Conservation (phyloP, 2,888 invertebrate genomes). For the Anagyrus pseudococci region DNA sequence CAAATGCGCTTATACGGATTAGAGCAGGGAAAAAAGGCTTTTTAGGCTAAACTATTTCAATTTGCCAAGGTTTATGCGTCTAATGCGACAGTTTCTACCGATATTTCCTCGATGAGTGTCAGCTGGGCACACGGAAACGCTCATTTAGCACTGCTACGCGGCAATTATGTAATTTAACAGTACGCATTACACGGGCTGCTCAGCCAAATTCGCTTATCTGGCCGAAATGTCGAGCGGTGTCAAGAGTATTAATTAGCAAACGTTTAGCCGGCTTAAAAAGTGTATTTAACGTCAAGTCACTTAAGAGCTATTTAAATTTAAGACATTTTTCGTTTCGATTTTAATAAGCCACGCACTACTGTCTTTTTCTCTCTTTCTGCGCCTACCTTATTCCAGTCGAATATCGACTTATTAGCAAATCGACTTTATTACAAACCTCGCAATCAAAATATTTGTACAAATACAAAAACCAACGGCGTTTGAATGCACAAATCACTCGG, state of each 20-base stretch:
- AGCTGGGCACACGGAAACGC: slow-evolving; percentile 7
- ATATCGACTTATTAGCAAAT: too few species aligned
- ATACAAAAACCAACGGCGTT: too few species aligned
- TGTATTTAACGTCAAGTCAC: not conserved
- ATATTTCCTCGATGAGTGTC: slow-evolving; percentile 5
- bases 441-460: too few species aligned
- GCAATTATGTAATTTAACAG: not conserved
- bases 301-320: slow-evolving; percentile 3
- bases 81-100: slow-evolving; percentile 6
- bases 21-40: not conserved
- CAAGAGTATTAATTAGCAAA: slow-evolving; percentile 11
- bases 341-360: not conserved
- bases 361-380: too few species aligned
- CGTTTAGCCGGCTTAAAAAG: not conserved
- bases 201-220: slow-evolving; percentile 10
- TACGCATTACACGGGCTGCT: not conserved
- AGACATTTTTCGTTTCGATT: not conserved
- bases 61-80: not conserved
- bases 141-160: not conserved
- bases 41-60: slow-evolving; percentile 5
- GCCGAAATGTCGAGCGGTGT: not conserved
- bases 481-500: too few species aligned
- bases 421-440: too few species aligned
- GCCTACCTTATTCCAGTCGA: too few species aligned
- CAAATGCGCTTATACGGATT: not conserved